Base-by-base conservation (phyloP, 2,113 vertebrate species). In the Lycocorax pyrrhopterus region DNA sequence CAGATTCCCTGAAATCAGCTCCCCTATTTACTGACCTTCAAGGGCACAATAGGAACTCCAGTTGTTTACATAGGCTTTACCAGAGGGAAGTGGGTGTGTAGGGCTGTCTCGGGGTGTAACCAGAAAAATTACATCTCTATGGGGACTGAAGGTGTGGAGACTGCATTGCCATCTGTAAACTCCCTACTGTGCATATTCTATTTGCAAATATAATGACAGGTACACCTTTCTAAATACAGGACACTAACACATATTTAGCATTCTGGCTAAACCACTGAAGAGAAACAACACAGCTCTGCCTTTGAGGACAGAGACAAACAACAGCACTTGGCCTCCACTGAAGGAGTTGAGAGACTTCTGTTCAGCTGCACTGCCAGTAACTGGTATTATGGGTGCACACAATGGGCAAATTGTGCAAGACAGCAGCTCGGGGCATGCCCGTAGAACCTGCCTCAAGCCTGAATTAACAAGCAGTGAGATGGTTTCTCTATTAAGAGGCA, bases 1-100 rank as follows among this genome's bases (percentile, higher is more conserved):
- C 94, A 84, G 52, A 79, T 96, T 96, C 92, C 88, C 93, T 49
- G 94, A 96, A 95, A 91, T 86, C 85, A 93, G 52, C 73, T 90
- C 79, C 79, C 37, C 3, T 52, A 74, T 88, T 92, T 90, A 92
- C 83, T 73, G 88, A 90, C 82, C 82, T 93, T 93, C 75, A 88
- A 76, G 39, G 44, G 75, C 43, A 90, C 86, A 94, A 86, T 7
- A 89, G 64, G 69, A 96, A 83, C 79, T 78, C 73, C 25, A 30
- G 41, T 58, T 93, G 92, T 97, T 96, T 95, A 95, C 79, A 29
- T 4, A 88, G 82, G 73, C 73, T 55, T 72, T 84, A 88, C 60
- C 25, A 1, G 4, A 90, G 60, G 39, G 37, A 86, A 80, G 20
- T 23, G 22, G 62, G 6, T 72, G 85, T 43, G n/a, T n/a, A 86